Conservation (phyloP, 92 coral and sea anemone species). For the Pocillopora grandis region DNA sequence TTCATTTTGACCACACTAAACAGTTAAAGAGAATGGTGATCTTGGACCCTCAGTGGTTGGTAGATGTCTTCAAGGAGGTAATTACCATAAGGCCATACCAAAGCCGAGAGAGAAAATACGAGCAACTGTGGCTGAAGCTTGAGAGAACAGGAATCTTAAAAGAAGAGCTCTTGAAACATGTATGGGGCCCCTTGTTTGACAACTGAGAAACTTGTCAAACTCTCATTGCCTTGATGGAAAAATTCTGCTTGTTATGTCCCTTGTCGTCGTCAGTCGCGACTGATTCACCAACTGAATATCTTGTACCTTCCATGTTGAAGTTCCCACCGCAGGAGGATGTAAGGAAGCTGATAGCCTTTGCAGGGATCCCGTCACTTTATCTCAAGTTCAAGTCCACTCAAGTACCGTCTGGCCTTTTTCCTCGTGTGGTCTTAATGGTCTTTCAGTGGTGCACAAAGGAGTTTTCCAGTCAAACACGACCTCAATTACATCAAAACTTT, state of each 20-base stretch:
- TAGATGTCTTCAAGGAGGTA: neutral
- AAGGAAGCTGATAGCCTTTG: neutral
- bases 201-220: neutral
- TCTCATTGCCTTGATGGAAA: neutral
- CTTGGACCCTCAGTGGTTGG: neutral
- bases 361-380: neutral
- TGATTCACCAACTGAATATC: neutral
- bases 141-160: neutral
- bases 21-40: neutral
- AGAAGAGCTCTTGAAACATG: neutral
- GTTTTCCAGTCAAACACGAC: neutral
- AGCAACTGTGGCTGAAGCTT: neutral
- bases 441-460: neutral
- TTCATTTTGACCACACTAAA: neutral
- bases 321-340: neutral
- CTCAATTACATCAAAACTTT: neutral
- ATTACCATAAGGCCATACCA: neutral
- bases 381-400: neutral
- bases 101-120: neutral
- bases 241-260: slow-evolving; percentile 1
- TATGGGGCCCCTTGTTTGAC: neutral
- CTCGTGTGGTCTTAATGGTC: neutral
- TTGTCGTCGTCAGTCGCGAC: neutral
- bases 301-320: neutral
- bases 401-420: neutral